phyloP scores from a whole-genome alignment of 2,888 invertebrate species.

The Nephrotoma flavescens region DNA sequence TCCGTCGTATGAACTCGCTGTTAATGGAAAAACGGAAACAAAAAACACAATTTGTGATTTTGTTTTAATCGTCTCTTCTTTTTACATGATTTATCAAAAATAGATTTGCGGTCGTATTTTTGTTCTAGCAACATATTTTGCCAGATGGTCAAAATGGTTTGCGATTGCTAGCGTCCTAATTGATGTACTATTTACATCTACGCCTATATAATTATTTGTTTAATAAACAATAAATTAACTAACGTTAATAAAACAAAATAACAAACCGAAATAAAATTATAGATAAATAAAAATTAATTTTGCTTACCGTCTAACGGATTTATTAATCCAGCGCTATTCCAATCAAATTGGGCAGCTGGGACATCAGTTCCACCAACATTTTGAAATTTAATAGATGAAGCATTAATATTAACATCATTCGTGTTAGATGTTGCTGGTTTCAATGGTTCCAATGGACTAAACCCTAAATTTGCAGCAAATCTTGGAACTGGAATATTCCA shows the following conservation, averaged over 20 bases:
- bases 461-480: constrained; percentile 73
- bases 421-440: constrained; percentile 33
- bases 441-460: constrained; percentile 61
- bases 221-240: no score
- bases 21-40: no score
- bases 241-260: not conserved
- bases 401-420: not conserved
- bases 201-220: no score
- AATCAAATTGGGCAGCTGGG: constrained; percentile 56
- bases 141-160: no score
- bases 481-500: constrained; percentile 71
- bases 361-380: constrained; percentile 25
- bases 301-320: constrained; percentile 54
- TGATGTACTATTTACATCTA: no score
- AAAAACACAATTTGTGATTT: no score
- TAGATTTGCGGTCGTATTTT: no score
- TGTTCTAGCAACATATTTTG: no score
- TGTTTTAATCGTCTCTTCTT: no score
- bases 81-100: no score
- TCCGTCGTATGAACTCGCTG: no score
- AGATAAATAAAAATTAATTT: not conserved
- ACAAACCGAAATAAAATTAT: not conserved
- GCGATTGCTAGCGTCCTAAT: no score
- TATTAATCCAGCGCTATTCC: constrained; percentile 53
- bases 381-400: not conserved